Evolutionary conservation across 2,113 vertebrate species (phyloP), one percentile per base, ranked within the genome.

Genomic region (Melanerpes aurifrons): DNA sequence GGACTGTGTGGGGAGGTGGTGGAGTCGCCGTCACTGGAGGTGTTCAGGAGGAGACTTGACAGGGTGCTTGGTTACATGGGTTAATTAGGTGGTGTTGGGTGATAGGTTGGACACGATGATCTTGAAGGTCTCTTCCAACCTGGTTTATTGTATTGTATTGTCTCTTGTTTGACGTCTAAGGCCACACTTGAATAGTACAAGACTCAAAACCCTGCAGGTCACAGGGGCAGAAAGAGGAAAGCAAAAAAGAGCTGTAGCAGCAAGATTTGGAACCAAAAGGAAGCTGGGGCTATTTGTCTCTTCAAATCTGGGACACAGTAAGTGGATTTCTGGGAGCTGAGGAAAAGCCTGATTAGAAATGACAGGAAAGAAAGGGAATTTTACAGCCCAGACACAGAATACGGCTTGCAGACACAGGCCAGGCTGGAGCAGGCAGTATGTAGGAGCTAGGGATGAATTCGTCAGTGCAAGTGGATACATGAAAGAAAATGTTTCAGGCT

Each of bases 391-490:
- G 50, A 73, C 43, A 56, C 1, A 1, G 22, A 72, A 6, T 37
- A 70, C 5, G 7, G n/a, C n/a, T 72, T 57, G 15, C 1, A 2
- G 78, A 48, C 1, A 1, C 0, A 0, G n/a, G 43, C 69, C 76
- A 77, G 75, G 54, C 9, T 74, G 43, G 69, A 96, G 53, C 61
- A 90, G 35, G 32, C 64, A 93, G 53, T 57, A 67, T 57, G 61
- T 3, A 24, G 26, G 26, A 87, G 2, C 61, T 61, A 77, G 28
- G n/a, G 64, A 84, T 1, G 3, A 73, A 87, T 81, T 74, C 1
- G 3, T 77, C 76, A 53, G 64, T 32, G 66, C 66, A 83, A 87
- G 68, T 12, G 10, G 56, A 87, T 66, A 61, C 15, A 26, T 54
- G 47, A 86, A 73, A 91, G n/a, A 89, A 92, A 91, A 82, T 7